Base-by-base conservation (phyloP, 2,797 vertebrate genomes). In the Sebastes umbrosus region DNA sequence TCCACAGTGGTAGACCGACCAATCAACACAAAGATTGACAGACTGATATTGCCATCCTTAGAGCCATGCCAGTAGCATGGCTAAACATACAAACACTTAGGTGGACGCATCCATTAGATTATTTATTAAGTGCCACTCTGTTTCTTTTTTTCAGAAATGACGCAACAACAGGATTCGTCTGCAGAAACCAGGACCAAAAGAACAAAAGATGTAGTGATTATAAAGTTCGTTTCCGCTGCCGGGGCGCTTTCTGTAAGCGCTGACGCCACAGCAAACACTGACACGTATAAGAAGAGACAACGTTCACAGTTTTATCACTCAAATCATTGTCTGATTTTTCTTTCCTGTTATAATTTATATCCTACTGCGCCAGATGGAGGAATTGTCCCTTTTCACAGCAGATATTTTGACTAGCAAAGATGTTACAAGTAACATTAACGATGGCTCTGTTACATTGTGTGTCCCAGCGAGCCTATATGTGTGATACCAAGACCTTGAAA, bases 181-280 rank as follows among this genome's bases (percentile, higher is more conserved):
- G 89, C 59, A 25, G 12, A 9, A 88, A 78, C 0, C 0, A 0
- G 0, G 71, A 85, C 66, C 89, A 90, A 80, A 3, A 1, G 0
- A 32, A 20, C 0, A 24, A 1, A 3, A 0, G 0, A 0, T 93
- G 87, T 50, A 16, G 1, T 0, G 74, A 92, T 83, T 92, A 90
- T 71, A 80, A 87, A 83, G 75, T 86, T 32, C 59, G 77, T 10
- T 91, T 92, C 66, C 73, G 69, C 84, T 92, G 90, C 77, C 29
- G 57, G 8, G 63, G 79, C 12, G n/a, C 75, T 2, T 90, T 60
- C 83, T 91, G 88, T 50, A 22, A 85, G 5, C 12, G 6, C 5
- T 10, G 4, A 29, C 11, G 55, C 75, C 8, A 25, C n/a, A 22
- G 4, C 9, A 13, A 20, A 24, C 14, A 22, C 22, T 36, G 32